Evolutionary conservation across 2,113 vertebrate genomes (phyloP).

Genomic region (Ramphastos sulfuratus): DNA sequence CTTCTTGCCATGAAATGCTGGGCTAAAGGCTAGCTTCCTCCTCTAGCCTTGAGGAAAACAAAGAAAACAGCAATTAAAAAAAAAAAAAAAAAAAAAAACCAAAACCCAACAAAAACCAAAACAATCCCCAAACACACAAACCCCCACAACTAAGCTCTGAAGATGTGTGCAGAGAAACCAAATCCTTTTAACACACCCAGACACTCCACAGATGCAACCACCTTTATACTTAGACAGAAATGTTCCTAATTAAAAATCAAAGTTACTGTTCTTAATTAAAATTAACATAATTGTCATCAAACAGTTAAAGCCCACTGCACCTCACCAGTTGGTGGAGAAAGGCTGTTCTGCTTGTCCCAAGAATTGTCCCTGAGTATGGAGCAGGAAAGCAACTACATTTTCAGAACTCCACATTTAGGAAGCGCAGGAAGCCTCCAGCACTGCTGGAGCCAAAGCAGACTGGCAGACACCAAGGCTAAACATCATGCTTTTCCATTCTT

Average conservation of each 20-base stretch:
- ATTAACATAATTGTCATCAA: not conserved
- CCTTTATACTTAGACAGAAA: not conserved
- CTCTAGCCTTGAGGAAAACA: not conserved
- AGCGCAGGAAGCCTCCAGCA: not conserved
- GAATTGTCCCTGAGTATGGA: not conserved
- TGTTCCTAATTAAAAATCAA: not conserved
- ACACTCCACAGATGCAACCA: not conserved
- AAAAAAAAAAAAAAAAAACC: not conserved
- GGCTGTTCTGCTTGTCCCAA: not conserved
- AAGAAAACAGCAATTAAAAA: not conserved
- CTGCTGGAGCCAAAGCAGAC: not conserved
- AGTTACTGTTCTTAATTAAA: not conserved
- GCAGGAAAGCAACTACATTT: not conserved
- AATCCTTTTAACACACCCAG: not conserved
- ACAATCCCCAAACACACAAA: not conserved
- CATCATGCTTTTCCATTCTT: not conserved
- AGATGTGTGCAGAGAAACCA: not conserved
- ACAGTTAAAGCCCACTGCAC: not conserved
- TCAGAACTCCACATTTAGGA: not conserved
- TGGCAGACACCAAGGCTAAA: not conserved
- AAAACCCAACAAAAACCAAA: fast-evolving
- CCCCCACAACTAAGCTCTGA: not conserved
- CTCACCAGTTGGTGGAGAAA: not conserved
- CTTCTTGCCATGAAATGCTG: not conserved
- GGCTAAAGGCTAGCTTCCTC: not conserved